These are phyloP conservation scores for Margarornis squamiger DNA, from an alignment of 2,797 vertebrate genomes.

Conservation along the genomic window DNA sequence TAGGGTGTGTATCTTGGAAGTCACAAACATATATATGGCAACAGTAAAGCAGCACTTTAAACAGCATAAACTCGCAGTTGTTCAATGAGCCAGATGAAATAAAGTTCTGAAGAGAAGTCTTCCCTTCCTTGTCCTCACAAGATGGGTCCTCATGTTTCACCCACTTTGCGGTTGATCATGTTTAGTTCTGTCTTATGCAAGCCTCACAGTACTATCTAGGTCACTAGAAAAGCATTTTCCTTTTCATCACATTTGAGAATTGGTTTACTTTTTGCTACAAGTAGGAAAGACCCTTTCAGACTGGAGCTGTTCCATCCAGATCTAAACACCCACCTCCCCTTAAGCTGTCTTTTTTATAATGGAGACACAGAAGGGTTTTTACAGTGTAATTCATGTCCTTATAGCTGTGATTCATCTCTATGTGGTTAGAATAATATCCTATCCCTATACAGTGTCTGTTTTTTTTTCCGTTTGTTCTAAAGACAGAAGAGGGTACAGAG, in stretches of 20 bases:
- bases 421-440: background rate
- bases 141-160: background rate
- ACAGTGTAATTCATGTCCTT: background rate
- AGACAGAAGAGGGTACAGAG: background rate
- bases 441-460: background rate
- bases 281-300: background rate
- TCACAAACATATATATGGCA: background rate
- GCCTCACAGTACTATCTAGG: background rate
- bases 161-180: background rate
- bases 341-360: background rate
- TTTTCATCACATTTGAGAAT: background rate
- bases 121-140: background rate
- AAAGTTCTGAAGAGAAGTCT: background rate
- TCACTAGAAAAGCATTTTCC: background rate
- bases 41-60: background rate
- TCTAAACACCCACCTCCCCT: background rate
- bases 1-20: background rate
- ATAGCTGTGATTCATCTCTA: background rate
- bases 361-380: background rate
- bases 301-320: background rate
- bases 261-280: background rate
- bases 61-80: background rate
- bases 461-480: background rate
- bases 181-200: background rate
- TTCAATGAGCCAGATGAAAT: background rate